These are phyloP conservation scores for Dascillus cervinus DNA, from an alignment of 2,888 invertebrate species.

Conservation along the genomic window DNA sequence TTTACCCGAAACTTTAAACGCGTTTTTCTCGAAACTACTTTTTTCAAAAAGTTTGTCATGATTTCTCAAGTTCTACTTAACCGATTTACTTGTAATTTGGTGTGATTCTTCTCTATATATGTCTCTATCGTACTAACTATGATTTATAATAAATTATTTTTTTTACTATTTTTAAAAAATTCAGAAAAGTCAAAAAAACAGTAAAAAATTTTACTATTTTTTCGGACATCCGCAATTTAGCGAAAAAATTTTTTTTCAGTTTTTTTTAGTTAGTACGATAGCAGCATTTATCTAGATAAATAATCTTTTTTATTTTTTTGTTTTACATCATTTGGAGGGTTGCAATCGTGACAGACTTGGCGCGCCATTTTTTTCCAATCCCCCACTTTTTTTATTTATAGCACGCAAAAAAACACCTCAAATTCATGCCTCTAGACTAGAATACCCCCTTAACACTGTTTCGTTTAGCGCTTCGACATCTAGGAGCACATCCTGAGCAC, in stretches of 20 bases:
- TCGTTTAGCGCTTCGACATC: too few relatives aligned
- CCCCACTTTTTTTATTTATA: too few relatives aligned
- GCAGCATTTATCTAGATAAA: conserved; percentile 1
- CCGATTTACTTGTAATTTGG: conserved; percentile 5
- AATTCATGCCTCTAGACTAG: too few relatives aligned
- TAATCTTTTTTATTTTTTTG: not conserved
- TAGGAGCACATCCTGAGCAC: too few relatives aligned
- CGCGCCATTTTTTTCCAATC: too few relatives aligned
- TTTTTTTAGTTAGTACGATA: conserved; percentile 2
- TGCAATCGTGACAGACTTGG: conserved; percentile 1
- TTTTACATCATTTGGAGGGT: not conserved
- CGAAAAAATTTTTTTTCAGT: not conserved
- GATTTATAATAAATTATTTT: not conserved
- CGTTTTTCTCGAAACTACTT: not conserved
- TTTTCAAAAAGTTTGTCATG: conserved; percentile 1
- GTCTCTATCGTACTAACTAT: conserved; percentile 2
- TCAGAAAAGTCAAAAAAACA: conserved; percentile 1
- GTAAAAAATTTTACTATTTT: conserved; percentile 1
- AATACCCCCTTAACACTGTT: too few relatives aligned
- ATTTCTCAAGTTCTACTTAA: conserved; percentile 4
- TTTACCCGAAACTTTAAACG: conserved; percentile 1
- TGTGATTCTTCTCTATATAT: conserved; percentile 1
- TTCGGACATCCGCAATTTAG: conserved; percentile 3
- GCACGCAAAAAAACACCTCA: too few relatives aligned
- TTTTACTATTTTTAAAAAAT: conserved; percentile 5